Percentiles rank a stretch among this genome's conserved stretches.
Evolutionary conservation across 2,797 vertebrate genomes (phyloP).

Genomic region (Danio albolineatus): DNA sequence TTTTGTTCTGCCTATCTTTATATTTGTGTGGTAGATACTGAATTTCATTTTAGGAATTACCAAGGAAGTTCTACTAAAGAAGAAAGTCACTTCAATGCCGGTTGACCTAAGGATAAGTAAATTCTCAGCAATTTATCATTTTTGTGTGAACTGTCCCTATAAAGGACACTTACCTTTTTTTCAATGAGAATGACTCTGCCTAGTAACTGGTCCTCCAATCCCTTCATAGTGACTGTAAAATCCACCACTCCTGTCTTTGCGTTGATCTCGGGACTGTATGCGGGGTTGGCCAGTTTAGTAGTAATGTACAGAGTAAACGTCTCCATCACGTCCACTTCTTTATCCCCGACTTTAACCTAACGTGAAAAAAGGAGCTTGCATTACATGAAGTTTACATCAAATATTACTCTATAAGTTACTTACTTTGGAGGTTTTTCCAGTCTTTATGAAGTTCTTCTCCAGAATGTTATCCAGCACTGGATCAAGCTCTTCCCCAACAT

Average conservation of each 20-base stretch:
- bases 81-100: too few relatives aligned
- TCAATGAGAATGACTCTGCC: conserved; percentile 86
- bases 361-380: neutral
- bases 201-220: conserved; percentile 87
- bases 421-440: conserved; percentile 84
- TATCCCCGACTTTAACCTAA: conserved; percentile 88
- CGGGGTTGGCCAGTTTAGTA: conserved; percentile 86
- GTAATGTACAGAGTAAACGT: conserved; percentile 86
- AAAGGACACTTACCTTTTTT: conserved; percentile 77
- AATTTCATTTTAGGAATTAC: too few relatives aligned
- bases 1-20: too few relatives aligned
- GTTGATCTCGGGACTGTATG: conserved; percentile 86
- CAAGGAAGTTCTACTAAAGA: too few relatives aligned
- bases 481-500: conserved; percentile 86
- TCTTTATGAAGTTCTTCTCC: conserved; percentile 89
- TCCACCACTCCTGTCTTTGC: conserved; percentile 85
- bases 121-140: too few relatives aligned
- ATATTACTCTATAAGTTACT: neutral
- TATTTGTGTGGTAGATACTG: too few relatives aligned
- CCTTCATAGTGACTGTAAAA: conserved; percentile 85
- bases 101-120: too few relatives aligned
- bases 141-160: too few relatives aligned
- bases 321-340: conserved; percentile 83
- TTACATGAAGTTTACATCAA: neutral
- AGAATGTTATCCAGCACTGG: conserved; percentile 86